Evolutionary conservation across 2,888 invertebrate genomes (phyloP).

Genomic region (Rhamnusium bicolor): DNA sequence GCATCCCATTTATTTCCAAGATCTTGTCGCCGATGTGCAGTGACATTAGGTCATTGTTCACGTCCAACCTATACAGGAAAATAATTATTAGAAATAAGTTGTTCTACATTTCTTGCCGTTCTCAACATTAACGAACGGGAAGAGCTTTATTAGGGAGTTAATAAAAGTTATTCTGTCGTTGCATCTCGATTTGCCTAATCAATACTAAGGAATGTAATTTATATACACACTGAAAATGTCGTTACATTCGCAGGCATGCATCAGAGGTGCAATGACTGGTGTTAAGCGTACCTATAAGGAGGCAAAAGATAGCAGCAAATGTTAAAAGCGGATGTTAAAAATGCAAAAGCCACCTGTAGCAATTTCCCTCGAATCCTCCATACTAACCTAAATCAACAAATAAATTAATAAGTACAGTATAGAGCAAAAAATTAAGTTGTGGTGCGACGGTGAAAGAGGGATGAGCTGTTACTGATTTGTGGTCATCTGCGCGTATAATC

Average conservation of each 20-base stretch:
- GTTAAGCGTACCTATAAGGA: constrained; percentile 75
- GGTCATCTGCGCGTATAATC: too few relatives aligned
- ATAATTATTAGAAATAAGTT: background rate
- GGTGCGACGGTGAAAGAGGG: too few relatives aligned
- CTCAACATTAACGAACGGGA: background rate
- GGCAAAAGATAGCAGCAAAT: constrained; percentile 79
- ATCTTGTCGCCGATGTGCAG: constrained; percentile 94
- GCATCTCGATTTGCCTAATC: background rate
- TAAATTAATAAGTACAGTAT: background rate
- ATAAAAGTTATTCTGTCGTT: background rate
- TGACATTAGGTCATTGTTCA: constrained; percentile 86
- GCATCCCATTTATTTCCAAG: constrained; percentile 93
- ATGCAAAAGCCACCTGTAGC: constrained; percentile 80
- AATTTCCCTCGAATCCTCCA: constrained; percentile 80
- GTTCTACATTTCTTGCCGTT: background rate
- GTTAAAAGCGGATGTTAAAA: constrained; percentile 81
- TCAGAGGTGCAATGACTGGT: background rate
- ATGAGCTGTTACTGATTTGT: too few relatives aligned
- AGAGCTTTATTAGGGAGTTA: background rate
- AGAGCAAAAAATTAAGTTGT: too few relatives aligned
- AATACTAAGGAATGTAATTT: background rate
- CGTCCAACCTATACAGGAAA: constrained; percentile 79
- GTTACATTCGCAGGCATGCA: background rate
- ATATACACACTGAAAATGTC: too few relatives aligned
- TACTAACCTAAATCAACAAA: constrained; percentile 70